A percentile compares a stretch with the other conserved stretches of the same genome.
phyloP scores from a whole-genome alignment of 2,797 vertebrate species.

The Sebastes steindachneri region DNA sequence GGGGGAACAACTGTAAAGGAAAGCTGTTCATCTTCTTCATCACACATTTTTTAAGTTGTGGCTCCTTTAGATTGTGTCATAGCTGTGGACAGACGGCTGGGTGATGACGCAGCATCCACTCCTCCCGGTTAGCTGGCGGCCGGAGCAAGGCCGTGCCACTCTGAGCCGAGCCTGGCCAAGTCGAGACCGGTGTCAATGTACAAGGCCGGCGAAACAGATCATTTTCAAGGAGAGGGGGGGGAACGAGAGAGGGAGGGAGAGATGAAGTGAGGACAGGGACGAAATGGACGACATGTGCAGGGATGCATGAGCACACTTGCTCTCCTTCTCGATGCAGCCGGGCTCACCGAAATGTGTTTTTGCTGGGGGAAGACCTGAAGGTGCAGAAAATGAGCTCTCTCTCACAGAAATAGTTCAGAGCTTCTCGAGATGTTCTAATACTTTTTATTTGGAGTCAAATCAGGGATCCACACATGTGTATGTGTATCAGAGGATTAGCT shows the following conservation, averaged over 20 bases:
- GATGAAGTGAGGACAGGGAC: conserved; percentile 50
- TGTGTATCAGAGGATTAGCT: background rate
- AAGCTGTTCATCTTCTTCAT: conserved; percentile 8
- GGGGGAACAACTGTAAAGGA: background rate
- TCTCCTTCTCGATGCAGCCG: conserved; percentile 46
- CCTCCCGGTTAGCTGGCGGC: background rate
- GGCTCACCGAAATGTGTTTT: conserved; percentile 32
- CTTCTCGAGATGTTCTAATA: background rate
- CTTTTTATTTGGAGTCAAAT: background rate
- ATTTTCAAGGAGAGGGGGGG: conserved; percentile 40
- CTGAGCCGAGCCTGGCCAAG: conserved; percentile 7
- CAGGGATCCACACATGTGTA: background rate
- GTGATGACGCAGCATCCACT: conserved; percentile 52
- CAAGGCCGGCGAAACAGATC: conserved; percentile 18
- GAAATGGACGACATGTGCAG: conserved; percentile 56
- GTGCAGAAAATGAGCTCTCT: background rate
- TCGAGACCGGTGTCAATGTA: background rate
- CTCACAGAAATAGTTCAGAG: background rate
- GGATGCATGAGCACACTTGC: conserved; percentile 57
- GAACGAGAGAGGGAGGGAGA: background rate
- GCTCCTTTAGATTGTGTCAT: conserved; percentile 33
- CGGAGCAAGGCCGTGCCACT: background rate
- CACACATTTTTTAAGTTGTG: conserved; percentile 18
- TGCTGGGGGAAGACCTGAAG: conserved; percentile 12
- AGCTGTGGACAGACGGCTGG: conserved; percentile 12